Evolutionary conservation across 2,113 vertebrate genomes (phyloP).

Genomic region (Elaphurus davidianus): DNA sequence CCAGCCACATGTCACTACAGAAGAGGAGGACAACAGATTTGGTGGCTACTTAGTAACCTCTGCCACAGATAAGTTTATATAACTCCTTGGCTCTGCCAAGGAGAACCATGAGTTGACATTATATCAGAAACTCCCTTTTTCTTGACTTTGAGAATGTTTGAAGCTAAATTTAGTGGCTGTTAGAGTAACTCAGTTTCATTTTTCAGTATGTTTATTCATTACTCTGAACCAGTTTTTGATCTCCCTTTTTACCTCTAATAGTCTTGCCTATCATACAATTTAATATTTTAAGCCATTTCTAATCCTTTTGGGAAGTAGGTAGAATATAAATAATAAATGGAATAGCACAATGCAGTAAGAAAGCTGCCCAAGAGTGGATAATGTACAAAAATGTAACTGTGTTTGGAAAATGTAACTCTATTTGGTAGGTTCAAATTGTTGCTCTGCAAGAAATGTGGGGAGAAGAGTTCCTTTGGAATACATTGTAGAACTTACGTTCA

Average conservation of each 20-base stretch:
- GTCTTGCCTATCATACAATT: constrained; percentile 15
- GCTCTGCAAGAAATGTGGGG: not conserved
- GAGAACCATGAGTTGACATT: not conserved
- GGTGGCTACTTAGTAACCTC: not conserved
- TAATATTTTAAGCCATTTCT: constrained; percentile 38
- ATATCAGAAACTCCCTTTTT: not conserved
- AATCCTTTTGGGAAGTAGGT: constrained; percentile 30
- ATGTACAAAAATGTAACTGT: not conserved
- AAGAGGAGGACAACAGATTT: not conserved
- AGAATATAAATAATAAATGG: constrained; percentile 31
- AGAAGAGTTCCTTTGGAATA: not conserved
- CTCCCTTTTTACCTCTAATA: constrained; percentile 28
- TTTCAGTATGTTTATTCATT: constrained; percentile 48
- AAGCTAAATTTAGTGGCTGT: constrained; percentile 44
- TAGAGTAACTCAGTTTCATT: constrained; percentile 28
- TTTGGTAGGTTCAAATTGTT: not conserved
- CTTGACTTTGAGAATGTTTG: not conserved
- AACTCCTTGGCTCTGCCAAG: not conserved
- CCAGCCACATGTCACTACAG: not conserved
- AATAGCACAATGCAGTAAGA: not conserved
- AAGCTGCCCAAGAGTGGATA: not conserved
- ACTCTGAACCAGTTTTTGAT: not conserved
- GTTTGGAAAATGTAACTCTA: not conserved
- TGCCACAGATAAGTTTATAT: not conserved
- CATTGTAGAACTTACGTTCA: not conserved